A percentile compares a stretch with the other conserved stretches of the same genome.
Evolutionary conservation across 2,797 vertebrate species (phyloP).

Genomic region (Cirrhinus mrigala): DNA sequence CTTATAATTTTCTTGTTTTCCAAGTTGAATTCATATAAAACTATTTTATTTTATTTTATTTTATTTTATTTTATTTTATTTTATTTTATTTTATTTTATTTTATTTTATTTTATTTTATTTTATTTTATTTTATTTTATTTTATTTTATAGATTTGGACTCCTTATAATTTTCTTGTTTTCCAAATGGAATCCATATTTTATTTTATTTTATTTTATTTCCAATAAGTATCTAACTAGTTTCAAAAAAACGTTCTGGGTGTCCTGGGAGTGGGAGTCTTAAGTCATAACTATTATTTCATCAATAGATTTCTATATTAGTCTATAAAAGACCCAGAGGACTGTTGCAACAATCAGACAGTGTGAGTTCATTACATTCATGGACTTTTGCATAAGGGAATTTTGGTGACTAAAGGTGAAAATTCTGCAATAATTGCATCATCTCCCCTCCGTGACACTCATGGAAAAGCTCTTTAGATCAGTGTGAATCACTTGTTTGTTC

Average conservation of each 20-base stretch:
- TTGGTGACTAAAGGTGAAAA: constrained; percentile 22
- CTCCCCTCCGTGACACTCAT: background rate
- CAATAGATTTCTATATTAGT: no score
- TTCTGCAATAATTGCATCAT: constrained; percentile 32
- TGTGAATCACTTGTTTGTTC: constrained; percentile 48
- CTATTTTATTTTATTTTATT: background rate
- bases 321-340: background rate
- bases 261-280: background rate
- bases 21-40: background rate
- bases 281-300: background rate
- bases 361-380: background rate
- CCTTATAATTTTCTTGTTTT: background rate
- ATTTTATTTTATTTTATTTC: background rate
- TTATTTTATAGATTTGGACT: background rate
- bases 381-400: constrained; percentile 2
- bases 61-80: background rate
- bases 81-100: background rate
- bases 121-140: background rate
- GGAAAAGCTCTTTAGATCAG: constrained; percentile 23
- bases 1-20: background rate
- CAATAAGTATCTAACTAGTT: no score
- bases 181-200: background rate
- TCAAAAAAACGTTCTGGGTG: background rate
- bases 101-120: no score
- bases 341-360: background rate